A percentile compares a stretch with the other conserved stretches of the same genome.
Conservation (phyloP, 2,888 invertebrate genomes). For the Plagodis dolabraria region DNA sequence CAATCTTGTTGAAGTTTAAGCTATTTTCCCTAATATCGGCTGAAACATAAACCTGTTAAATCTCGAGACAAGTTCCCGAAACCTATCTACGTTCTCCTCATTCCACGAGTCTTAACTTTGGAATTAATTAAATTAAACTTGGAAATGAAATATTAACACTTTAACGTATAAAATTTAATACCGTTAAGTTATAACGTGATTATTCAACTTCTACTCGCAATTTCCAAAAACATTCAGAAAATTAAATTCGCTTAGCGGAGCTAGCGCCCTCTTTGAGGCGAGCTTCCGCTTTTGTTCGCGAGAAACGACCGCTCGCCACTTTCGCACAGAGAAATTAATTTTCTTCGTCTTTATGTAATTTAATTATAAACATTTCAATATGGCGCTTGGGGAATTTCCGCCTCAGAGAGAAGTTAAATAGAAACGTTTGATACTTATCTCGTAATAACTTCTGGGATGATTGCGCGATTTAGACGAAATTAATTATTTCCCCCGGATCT, state of each 20-base stretch:
- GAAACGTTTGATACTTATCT: constrained; percentile 85
- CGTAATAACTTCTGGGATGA: constrained; percentile 81
- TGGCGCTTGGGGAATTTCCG: constrained; percentile 83
- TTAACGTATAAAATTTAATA: constrained; percentile 85
- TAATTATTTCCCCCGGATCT: constrained; percentile 63
- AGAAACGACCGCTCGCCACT: constrained; percentile 69
- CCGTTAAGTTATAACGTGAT: constrained; percentile 84
- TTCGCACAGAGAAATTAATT: constrained; percentile 83
- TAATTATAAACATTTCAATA: constrained; percentile 86
- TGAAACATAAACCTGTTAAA: constrained; percentile 27
- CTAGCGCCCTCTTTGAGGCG: constrained; percentile 72
- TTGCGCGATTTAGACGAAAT: constrained; percentile 76
- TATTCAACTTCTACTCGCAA: constrained; percentile 79
- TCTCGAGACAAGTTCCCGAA: constrained; percentile 59
- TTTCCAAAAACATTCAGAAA: constrained; percentile 82
- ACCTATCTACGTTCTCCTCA: constrained; percentile 45
- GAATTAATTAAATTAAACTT: constrained; percentile 85
- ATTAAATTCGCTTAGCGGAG: constrained; percentile 78
- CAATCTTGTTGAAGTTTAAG: too few species aligned
- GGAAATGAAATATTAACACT: constrained; percentile 85
- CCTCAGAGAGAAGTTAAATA: constrained; percentile 81
- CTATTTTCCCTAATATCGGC: constrained; percentile 1
- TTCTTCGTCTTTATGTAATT: constrained; percentile 86
- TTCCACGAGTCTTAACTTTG: constrained; percentile 68
- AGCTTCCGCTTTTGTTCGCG: constrained; percentile 73